Evolutionary conservation across 2,888 invertebrate species (phyloP).

Genomic region (Rosalia funebris): DNA sequence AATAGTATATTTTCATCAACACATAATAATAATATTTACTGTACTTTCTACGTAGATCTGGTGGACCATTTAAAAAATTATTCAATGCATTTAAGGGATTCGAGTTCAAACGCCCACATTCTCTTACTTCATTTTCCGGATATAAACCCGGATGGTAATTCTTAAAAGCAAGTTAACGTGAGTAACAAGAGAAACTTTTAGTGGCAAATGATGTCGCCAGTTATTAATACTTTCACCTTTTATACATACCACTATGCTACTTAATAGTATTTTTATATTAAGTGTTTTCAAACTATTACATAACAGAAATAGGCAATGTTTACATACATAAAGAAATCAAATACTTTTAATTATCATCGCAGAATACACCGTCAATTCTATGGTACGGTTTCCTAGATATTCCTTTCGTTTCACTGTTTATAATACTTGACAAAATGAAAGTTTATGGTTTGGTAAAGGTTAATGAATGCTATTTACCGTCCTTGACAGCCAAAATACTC

Average conservation of each 20-base stretch:
- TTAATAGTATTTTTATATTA: background rate
- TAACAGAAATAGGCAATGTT: too few species aligned
- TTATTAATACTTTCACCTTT: background rate
- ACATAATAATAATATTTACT: too few species aligned
- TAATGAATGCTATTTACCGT: background rate
- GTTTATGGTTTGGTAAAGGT: too few species aligned
- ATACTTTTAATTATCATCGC: background rate
- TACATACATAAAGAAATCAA: background rate
- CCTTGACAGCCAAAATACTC: too few species aligned
- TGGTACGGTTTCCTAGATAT: background rate
- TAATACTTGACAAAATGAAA: background rate
- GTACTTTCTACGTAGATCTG: too few species aligned
- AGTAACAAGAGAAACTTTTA: background rate
- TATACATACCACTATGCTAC: background rate
- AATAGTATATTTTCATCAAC: too few species aligned
- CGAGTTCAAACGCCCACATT: too few species aligned
- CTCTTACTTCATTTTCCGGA: background rate
- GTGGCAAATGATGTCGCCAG: background rate
- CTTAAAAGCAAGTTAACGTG: background rate
- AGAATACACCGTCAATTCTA: background rate
- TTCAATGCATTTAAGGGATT: too few species aligned
- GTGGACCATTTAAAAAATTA: too few species aligned
- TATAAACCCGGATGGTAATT: background rate
- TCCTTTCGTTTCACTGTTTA: background rate
- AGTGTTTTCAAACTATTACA: background rate